Evolutionary conservation across 2,113 vertebrate species (phyloP), one percentile per base, ranked within the genome.

Genomic region (Tamias sibiricus): DNA sequence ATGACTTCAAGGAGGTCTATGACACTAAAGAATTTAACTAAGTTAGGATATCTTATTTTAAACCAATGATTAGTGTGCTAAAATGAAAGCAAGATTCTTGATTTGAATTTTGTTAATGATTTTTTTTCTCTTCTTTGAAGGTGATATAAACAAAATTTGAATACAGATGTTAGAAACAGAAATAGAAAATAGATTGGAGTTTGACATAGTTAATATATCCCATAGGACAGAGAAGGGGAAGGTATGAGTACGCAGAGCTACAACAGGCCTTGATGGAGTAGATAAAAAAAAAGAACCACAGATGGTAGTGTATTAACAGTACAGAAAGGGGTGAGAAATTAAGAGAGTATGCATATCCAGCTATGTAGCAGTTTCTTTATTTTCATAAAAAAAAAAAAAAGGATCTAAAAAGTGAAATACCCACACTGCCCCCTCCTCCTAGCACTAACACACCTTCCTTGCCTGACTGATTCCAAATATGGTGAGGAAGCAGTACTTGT

Each of bases 121-220:
- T 28, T 79, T 83, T 83, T 94, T 96, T 47, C 40, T 97, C 42
- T 87, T 95, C 59, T 89, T 91, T 93, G 44, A 94, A 90, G 52
- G 62, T 85, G 47, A 9, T 76, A 54, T 85, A 57, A 83, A 79
- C 7, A 92, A 91, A 94, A 88, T 57, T 49, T 91, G 62, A 75
- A 91, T 44, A 79, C 1, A 88, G 47, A 75, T 6, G 74, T 5
- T 68, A 95, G n/a, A 88, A 94, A 97, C 26, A 76, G 92, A 96
- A 95, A 52, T 0, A 84, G 22, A 72, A 90, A 85, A 77, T 0
- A 84, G n/a, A 20, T 30, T 66, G 49, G 32, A 75, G 74, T 54
- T 74, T 94, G 75, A 89, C 42, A 30, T 59, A 68, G 64, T 76
- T 28, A 11, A 57, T 7, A 19, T 42, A 81, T 13, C n/a, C 40